Evolutionary conservation across 2,888 invertebrate genomes (phyloP).

Genomic region (Acleris literana): DNA sequence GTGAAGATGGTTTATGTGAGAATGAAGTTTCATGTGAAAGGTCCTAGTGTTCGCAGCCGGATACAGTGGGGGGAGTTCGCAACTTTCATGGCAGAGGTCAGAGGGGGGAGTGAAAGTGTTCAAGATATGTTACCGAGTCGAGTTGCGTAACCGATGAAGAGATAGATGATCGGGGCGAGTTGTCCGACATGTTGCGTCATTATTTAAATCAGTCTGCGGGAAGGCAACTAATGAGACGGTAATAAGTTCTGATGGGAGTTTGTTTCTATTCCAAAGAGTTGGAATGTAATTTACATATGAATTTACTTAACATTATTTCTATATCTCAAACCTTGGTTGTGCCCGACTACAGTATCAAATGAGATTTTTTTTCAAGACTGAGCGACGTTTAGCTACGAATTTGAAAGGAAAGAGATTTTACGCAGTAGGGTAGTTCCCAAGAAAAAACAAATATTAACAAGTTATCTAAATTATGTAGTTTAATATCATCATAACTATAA

Average conservation of each 20-base stretch:
- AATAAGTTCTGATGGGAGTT: slow-evolving; percentile 14
- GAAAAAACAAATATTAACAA: no score
- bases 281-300: no score
- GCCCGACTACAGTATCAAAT: no score
- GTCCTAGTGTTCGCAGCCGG: slow-evolving; percentile 32
- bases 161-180: slow-evolving; percentile 31
- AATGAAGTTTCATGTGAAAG: slow-evolving; percentile 33
- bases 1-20: slow-evolving; percentile 13
- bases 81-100: slow-evolving; percentile 48
- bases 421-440: no score
- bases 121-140: slow-evolving; percentile 37
- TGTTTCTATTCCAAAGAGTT: not conserved
- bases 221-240: slow-evolving; percentile 4
- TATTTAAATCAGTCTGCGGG: slow-evolving; percentile 14
- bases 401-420: no score
- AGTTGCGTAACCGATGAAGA: slow-evolving; percentile 37
- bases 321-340: no score
- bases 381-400: no score
- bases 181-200: slow-evolving; percentile 24
- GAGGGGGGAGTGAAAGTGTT: slow-evolving; percentile 43
- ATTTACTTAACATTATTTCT: no score
- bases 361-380: no score
- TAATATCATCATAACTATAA: no score
- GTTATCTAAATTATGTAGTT: no score
- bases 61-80: slow-evolving; percentile 38